Evolutionary conservation across 2,797 vertebrate species (phyloP), one percentile per base, ranked within the genome.

Genomic region (Otolemur crassicaudatus): DNA sequence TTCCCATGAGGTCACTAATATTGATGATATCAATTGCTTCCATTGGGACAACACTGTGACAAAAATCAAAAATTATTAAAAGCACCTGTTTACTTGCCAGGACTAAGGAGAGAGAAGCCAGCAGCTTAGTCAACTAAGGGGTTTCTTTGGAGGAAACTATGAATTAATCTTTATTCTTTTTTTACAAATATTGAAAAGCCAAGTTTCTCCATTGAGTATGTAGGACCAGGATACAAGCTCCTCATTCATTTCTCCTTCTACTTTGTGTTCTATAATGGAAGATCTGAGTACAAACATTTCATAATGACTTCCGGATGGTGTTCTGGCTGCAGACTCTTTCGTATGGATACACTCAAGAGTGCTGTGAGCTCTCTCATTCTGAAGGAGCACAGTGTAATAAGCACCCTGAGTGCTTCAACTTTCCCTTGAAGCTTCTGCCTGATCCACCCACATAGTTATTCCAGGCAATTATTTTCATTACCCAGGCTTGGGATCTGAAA

Each of bases 331-430:
- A 82, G 43, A 85, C 40, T 86, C 85, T 90, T 87, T 53, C 67
- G 73, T 88, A n/a, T 58, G 25, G 87, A 73, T 92, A 73, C 61
- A 85, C 56, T 77, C 9, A 9, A 91, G 93, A 82, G 79, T n/a
- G 20, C 72, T 77, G 75, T 63, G 40, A 94, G 69, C 85, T 88
- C 81, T 94, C 94, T 43, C 19, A 69, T 90, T 92, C 90, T 88
- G 56, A 95, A 61, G 67, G 27, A 93, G 58, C 16, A 63, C 43
- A 77, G 29, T 46, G 3, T 20, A 40, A 73, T 75, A 72, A 53
- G 49, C 67, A 61, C 1, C 5, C 49, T 37, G 63, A 93, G 31
- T 63, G 7, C 65, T 56, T 88, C 69, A 70, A 1, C 88, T 81
- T 95, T 40, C 31, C 69, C 67, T 76, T 69, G 76, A 93, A 69